Base-by-base conservation (phyloP, 1,140 invertebrate genomes). In the Calliopsis andreniformis region DNA sequence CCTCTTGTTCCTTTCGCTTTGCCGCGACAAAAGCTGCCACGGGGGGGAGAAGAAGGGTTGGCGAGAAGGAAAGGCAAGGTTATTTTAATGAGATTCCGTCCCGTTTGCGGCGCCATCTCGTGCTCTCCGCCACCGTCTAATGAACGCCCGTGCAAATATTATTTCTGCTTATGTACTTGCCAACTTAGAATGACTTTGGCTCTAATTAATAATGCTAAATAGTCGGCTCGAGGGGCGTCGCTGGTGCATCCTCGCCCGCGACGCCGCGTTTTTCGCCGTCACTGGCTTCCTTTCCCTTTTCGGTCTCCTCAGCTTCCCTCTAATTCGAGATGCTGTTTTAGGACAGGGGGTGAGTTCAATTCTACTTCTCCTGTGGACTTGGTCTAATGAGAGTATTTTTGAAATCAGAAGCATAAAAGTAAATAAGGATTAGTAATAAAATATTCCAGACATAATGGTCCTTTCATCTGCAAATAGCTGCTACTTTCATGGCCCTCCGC, bases 151-250 rank as follows among this genome's bases (percentile, higher is more conserved):
- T 86, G 89, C 87, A 90, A 92, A 92, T 92, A 91, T 92, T 92
- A 92, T 92, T 91, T 90, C 88, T 89, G 89, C 87, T 90, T 91
- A 90, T 91, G 91, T 91, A 90, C 90, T 89, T 85, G 86, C 82
- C 86, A 91, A 91, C 89, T 90, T 90, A 89, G 89, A 90, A 87
- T 85, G 87, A 89, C 91, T 92, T 91, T 88, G 85, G 87, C 80
- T 88, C 90, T 91, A 91, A 92, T 92, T 92, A 91, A 91, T 92
- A 92, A 92, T 89, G 87, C 87, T 89, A 90, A 92, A 91, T 86
- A 86, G 86, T 78, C 82, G 76, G 53, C 23, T 59, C 51, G 53
- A n/a, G 25, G 39, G 25, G 58, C 43, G 20, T 10, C 61, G 12
- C 8, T 16, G 75, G 45, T 56, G 79, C 76, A 77, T 67, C 45